A percentile compares a stretch with the other conserved stretches of the same genome.
phyloP scores from a whole-genome alignment of 2,113 vertebrate genomes.

The Arvicanthis niloticus region DNA sequence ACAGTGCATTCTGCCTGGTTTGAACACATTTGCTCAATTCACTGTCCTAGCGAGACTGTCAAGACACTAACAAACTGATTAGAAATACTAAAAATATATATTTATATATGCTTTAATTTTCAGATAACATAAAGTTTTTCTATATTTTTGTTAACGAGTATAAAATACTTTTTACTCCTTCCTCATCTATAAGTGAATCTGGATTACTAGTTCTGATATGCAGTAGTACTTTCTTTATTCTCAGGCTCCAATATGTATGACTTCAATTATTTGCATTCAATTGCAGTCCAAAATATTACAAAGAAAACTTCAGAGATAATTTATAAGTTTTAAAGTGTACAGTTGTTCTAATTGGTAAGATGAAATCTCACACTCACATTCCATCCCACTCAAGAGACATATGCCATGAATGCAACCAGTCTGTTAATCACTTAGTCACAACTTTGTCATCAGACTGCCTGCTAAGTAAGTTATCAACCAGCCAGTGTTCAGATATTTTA shows the following conservation, averaged over 20 bases:
- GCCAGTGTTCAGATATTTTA: neutral
- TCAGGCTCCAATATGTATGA: neutral
- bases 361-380: neutral
- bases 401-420: neutral
- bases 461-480: neutral
- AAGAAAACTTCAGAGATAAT: neutral
- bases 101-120: conserved; percentile 51
- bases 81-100: conserved; percentile 9
- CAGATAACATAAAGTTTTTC: conserved; percentile 21
- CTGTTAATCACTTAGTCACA: neutral
- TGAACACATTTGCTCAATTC: conserved; percentile 33
- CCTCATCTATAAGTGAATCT: neutral
- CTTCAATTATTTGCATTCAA: neutral
- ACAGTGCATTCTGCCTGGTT: neutral
- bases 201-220: neutral
- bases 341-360: neutral
- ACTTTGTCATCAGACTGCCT: neutral
- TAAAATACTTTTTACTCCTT: conserved; percentile 41
- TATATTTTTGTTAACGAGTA: conserved; percentile 20
- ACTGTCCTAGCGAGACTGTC: conserved; percentile 7
- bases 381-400: neutral
- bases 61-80: neutral
- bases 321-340: neutral
- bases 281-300: neutral
- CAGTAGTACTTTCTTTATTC: neutral